Percentiles rank a stretch among this genome's conserved stretches.
Evolutionary conservation across 2,113 vertebrate species (phyloP).

Genomic region (Notechis scutatus): DNA sequence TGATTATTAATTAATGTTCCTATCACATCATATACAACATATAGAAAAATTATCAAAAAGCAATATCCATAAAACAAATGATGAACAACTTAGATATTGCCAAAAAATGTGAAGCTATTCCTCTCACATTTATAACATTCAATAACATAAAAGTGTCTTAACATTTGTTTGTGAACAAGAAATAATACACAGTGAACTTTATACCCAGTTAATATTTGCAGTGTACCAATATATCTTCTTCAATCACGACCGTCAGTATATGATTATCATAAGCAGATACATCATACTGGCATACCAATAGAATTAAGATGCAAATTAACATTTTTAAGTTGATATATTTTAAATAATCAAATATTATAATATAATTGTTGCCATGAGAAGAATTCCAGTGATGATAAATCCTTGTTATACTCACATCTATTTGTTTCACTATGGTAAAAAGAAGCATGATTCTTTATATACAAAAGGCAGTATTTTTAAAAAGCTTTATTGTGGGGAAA

Average conservation of each 20-base stretch:
- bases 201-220: not conserved
- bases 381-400: not conserved
- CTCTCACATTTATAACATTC: not conserved
- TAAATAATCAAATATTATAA: not conserved
- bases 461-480: too few relatives aligned
- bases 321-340: not conserved
- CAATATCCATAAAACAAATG: not conserved
- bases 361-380: not conserved
- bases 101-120: not conserved
- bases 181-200: not conserved
- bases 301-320: not conserved
- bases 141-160: not conserved
- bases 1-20: not conserved
- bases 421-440: not conserved
- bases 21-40: not conserved
- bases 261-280: not conserved
- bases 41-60: not conserved
- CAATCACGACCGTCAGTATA: not conserved
- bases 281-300: not conserved
- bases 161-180: not conserved
- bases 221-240: not conserved
- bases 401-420: not conserved
- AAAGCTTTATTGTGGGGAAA: not conserved
- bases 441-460: not conserved
- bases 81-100: not conserved